phyloP scores from a whole-genome alignment of 2,888 invertebrate species.

The Ophioninae sp. region DNA sequence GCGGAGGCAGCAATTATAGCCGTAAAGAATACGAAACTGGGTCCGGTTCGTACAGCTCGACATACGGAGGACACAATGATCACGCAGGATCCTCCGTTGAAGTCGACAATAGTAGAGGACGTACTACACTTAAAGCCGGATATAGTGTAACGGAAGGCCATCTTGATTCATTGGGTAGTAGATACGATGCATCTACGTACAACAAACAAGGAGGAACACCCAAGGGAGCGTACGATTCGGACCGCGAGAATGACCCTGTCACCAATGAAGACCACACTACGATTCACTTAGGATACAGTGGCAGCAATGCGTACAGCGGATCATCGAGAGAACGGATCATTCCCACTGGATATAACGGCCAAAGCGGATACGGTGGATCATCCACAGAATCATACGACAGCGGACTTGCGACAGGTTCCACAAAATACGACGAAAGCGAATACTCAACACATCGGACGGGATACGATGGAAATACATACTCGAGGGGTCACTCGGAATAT shows the following conservation, averaged over 20 bases:
- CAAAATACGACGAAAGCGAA: neutral
- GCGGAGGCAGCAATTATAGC: constrained; percentile 82
- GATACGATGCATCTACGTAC: constrained; percentile 16
- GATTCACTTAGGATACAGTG: constrained; percentile 36
- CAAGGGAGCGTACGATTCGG: constrained; percentile 33
- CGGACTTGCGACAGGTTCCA: neutral
- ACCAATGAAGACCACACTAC: constrained; percentile 38
- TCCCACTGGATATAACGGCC: neutral
- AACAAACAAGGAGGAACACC: constrained; percentile 5
- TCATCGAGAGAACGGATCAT: constrained; percentile 22
- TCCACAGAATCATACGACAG: neutral
- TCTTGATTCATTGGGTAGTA: neutral
- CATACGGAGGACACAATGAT: constrained; percentile 2
- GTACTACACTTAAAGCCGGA: constrained; percentile 18
- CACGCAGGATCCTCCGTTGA: neutral
- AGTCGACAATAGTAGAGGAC: neutral
- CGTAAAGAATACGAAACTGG: constrained; percentile 81
- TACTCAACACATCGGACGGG: neutral
- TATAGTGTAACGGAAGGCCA: constrained; percentile 17
- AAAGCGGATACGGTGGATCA: constrained; percentile 31
- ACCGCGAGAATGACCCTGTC: constrained; percentile 17
- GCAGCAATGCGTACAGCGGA: constrained; percentile 36
- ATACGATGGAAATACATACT: neutral
- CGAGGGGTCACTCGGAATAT: constrained; percentile 1
- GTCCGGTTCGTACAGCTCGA: constrained; percentile 78